Evolutionary conservation across 1,140 invertebrate genomes (phyloP).

Genomic region (Heliconius hewitsoni): DNA sequence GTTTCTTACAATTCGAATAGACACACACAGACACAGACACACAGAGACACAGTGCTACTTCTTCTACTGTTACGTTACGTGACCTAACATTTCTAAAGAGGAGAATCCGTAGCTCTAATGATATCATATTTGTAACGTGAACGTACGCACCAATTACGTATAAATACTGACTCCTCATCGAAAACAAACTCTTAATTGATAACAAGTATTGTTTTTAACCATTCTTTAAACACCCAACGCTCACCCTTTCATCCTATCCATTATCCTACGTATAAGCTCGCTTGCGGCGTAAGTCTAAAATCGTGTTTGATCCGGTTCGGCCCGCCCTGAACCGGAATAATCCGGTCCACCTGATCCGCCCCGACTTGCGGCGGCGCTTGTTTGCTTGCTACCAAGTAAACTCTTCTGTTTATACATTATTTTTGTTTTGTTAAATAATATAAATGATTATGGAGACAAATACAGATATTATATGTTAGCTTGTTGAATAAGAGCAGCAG

Average conservation of each 20-base stretch:
- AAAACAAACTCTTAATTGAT: background rate
- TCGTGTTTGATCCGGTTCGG: constrained; percentile 75
- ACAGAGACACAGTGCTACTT: too few species aligned
- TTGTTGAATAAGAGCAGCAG: too few species aligned
- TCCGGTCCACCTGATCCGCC: constrained; percentile 74
- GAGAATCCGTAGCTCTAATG: too few species aligned
- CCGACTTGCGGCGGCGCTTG: constrained; percentile 56
- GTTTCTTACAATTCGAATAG: too few species aligned
- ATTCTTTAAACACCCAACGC: constrained; percentile 24
- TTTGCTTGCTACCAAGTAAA: constrained; percentile 38
- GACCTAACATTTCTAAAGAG: too few species aligned
- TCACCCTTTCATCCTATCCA: constrained; percentile 45
- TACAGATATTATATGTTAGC: too few species aligned
- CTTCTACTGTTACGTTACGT: too few species aligned
- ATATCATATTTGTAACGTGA: background rate
- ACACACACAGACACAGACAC: too few species aligned
- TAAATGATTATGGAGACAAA: background rate
- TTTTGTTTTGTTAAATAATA: background rate
- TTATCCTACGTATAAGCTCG: constrained; percentile 62
- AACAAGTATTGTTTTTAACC: constrained; percentile 22
- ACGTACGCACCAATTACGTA: too few species aligned
- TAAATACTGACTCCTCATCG: too few species aligned
- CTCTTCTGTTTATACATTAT: constrained; percentile 35
- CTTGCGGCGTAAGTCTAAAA: constrained; percentile 74
- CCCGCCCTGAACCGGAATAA: constrained; percentile 74